Evolutionary conservation across 1,140 invertebrate species (phyloP), one percentile per base, ranked within the genome.

Genomic region (Temnothorax curvispinosus): DNA sequence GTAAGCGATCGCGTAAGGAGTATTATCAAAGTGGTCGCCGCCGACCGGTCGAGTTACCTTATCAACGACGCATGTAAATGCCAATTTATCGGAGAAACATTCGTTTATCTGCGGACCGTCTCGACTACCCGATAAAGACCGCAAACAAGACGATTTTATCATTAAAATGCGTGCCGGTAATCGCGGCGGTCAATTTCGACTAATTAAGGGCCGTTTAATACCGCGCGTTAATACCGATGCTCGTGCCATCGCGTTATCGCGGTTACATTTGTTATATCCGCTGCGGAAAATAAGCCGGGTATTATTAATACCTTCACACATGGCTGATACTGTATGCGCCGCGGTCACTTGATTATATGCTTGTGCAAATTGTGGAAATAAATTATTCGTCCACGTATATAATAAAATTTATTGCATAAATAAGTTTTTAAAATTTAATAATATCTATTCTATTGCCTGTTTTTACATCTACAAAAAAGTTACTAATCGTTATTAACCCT

Each of bases 81-180:
- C 13, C 69, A 86, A 78, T 77, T 86, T 88, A 74, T 52, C 11
- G 52, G 64, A 78, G 75, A 69, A 86, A 86, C n/a, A 15, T 72
- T 56, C 44, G 32, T 75, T 89, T 86, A 88, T 86, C 75, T 86
- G 41, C 56, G 13, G 8, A 41, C 47, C 54, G 18, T 69, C 52
- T 71, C n/a, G 21, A 41, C 47, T n/a, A 5, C 3, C 35, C 64
- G 47, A 56, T 86, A 86, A 88, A 80, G 62, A 85, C 50, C 21
- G 35, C 56, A 32, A 35, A 7, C 38, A 27, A 41, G 62, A 64
- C 75, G 13, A 54, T 56, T 18, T 78, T 41, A 47, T 52, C 58
- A 54, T 27, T 62, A 72, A 76, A 71, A 75, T 18, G 27, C 69
- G 41, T 78, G n/a, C 11, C 38, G 52, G 67, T 81, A 81, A 81